Base-by-base conservation (phyloP, 1,140 invertebrate species). In the Drosophila persimilis region DNA sequence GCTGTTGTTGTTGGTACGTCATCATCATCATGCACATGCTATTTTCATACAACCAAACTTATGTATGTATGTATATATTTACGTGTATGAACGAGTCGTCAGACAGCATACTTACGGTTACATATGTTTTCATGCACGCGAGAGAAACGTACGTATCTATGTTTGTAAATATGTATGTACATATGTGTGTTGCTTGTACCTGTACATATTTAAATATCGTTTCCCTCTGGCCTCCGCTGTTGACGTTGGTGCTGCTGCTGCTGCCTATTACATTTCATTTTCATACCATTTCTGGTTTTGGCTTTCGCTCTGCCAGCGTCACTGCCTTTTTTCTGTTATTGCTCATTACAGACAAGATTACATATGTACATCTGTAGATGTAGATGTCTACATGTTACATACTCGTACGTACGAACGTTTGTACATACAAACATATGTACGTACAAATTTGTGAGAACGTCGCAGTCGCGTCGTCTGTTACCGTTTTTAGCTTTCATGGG, bases 251-350 rank as follows among this genome's bases (percentile, higher is more conserved):
- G 44, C 9, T 51, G 44, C 55, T 61, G 70, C 66, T 63, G 52
- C 57, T 69, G 41, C 74, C 70, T 65, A 88, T 88, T 78, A 81
- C 78, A 77, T 81, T 84, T 80, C 56, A 62, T 64, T 86, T 85
- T 80, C 70, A 77, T 86, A 52, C 65, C 77, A 57, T 81, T 86
- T 86, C 83, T 86, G 81, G 81, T 86, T 86, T 88, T 77, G 60
- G 77, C 64, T 84, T 67, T 73, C 73, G 62, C 54, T 56, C 57
- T 43, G 53, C 61, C 55, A 26, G 35, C 54, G 43, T 48, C 45
- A 45, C 45, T 60, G 29, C 11, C 39, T 55, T 20, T 39, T 46
- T 39, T 54, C 54, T 51, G 61, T 61, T 60, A 39, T 43, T 67
- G 71, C 78, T 81, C 83, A 85, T 88, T 85, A 86, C 83, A 84